Percentiles rank a stretch among this genome's conserved stretches.
phyloP scores from a whole-genome alignment of 2,797 vertebrate species.

The Tapera naevia region DNA sequence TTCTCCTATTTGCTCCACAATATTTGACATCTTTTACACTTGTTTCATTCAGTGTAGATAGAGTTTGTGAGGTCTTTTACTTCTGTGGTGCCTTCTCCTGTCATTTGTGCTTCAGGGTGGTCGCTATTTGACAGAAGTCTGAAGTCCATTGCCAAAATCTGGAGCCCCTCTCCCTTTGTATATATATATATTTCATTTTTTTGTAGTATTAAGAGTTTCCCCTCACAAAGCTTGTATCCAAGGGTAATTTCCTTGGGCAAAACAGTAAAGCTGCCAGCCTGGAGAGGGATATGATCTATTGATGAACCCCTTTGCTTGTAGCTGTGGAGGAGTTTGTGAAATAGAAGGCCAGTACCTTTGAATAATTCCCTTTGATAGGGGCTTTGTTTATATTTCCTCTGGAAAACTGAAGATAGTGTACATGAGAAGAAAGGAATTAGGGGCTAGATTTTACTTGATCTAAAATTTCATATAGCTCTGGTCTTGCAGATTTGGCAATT shows the following conservation, averaged over 20 bases:
- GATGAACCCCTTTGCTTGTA: neutral
- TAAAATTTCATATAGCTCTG: neutral
- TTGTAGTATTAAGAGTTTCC: neutral
- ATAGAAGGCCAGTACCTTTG: neutral
- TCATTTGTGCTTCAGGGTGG: neutral
- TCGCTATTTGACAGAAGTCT: neutral
- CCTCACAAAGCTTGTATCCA: neutral
- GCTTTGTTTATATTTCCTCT: neutral
- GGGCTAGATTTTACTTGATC: neutral
- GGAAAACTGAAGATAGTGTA: neutral
- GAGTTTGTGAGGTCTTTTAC: neutral
- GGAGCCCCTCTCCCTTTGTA: neutral
- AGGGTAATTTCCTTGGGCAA: neutral
- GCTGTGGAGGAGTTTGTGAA: neutral
- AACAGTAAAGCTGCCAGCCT: neutral
- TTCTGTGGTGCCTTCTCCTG: neutral
- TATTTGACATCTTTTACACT: neutral
- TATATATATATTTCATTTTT: neutral
- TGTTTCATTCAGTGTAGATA: neutral
- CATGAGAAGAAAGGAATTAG: neutral
- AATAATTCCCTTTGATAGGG: neutral
- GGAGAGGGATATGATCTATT: neutral
- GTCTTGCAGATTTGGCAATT: neutral
- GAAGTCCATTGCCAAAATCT: neutral
- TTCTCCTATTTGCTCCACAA: neutral